Evolutionary conservation across 2,888 invertebrate genomes (phyloP), one percentile per base, ranked within the genome.

Genomic region (Pegoplata infirma): DNA sequence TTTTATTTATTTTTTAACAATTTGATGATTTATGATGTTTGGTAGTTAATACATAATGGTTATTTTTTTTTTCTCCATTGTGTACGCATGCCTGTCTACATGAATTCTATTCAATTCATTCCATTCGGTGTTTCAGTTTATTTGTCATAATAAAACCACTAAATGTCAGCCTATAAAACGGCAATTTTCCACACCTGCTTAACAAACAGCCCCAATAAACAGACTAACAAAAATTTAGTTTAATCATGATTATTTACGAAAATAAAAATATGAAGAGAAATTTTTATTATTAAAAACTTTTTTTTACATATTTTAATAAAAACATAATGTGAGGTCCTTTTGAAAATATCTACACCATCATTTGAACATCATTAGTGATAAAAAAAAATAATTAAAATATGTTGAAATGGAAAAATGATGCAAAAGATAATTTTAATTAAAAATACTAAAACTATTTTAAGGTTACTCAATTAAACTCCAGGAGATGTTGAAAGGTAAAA

Each of bases 181-280:
- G 84, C 83, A 84, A 86, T 86, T 86, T 86, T 87, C 86, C 86
- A 85, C 86, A 86, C 87, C 86, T 86, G 86, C 86, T 85, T 82
- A 81, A 79, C 76, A 83, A 49, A 21, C 28, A n/a, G 5, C 19
- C 17, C 28, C 16, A 16, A 21, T 16, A 61, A 19, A 61, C 19
- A 56, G 21, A 49, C 12, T 49, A n/a, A 21, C 1, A 69, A 46
- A 69, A 61, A 51, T 67, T 55, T 2, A 66, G 49, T 51, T 66
- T 66, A 32, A 25, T 79, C 66, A 75, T 71, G 40, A 51, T 53
- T 32, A 58, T 32, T 23, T 25, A 19, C 8, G 5, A 12, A 36
- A 5, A 28, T 8, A 12, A 12, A 32, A 32, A 44, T 12, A 12
- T 3, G 14, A 21, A 19, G 14, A 58, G 14, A 66, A 49, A 51